These are phyloP conservation scores for Monodelphis domestica DNA, from an alignment of 2,797 vertebrate species.

Conservation along the genomic window DNA sequence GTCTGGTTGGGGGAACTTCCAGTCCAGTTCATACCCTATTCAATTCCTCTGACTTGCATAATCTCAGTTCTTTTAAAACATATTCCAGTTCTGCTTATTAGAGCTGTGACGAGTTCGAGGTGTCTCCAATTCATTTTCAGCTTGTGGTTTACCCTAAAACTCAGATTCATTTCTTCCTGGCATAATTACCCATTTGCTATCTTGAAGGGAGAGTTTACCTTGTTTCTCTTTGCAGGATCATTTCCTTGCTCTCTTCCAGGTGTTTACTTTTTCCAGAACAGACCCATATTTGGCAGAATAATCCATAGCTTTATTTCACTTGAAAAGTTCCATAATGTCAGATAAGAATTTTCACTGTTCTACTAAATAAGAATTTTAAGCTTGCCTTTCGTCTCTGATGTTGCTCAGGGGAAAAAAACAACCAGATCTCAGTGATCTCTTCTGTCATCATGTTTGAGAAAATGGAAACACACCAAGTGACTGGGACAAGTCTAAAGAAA, in stretches of 20 bases:
- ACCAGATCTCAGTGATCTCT: no score
- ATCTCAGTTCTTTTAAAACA: not conserved
- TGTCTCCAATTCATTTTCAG: not conserved
- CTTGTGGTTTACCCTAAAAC: not conserved
- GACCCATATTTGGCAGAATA: not conserved
- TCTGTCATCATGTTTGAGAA: not conserved
- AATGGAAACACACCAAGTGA: not conserved
- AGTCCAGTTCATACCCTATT: not conserved
- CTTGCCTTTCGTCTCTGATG: not conserved
- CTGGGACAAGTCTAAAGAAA: not conserved
- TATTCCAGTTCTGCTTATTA: not conserved
- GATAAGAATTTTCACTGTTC: not conserved
- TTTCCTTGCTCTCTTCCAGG: not conserved
- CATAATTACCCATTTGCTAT: not conserved
- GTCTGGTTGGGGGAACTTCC: not conserved
- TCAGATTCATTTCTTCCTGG: not conserved
- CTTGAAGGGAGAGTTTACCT: not conserved
- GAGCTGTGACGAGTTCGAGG: no score
- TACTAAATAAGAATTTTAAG: not conserved
- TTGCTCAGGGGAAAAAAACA: not conserved
- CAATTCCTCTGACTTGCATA: not conserved
- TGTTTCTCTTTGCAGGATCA: not conserved
- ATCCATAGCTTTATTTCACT: not conserved
- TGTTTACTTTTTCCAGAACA: not conserved
- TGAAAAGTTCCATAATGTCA: not conserved